A percentile compares a stretch with the other conserved stretches of the same genome.
Evolutionary conservation across 2,797 vertebrate genomes (phyloP).

Genomic region (Muscicapa striata): DNA sequence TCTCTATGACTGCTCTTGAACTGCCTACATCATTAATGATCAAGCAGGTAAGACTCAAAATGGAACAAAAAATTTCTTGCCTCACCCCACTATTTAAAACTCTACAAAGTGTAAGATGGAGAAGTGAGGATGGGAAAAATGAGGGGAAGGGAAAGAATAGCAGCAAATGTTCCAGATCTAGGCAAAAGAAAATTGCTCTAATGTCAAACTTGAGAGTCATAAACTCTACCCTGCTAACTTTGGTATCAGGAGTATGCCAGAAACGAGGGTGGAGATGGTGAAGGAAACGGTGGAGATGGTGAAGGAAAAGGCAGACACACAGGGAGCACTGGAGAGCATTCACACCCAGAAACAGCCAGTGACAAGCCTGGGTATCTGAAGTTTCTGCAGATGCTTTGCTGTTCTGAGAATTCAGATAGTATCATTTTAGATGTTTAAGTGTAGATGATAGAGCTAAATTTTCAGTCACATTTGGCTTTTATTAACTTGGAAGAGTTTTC

Average conservation of each 20-base stretch:
- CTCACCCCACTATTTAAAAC: background rate
- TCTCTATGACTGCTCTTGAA: background rate
- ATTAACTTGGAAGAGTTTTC: background rate
- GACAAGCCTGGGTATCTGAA: background rate
- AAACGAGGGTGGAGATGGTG: background rate
- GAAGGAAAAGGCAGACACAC: background rate
- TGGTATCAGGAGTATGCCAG: background rate
- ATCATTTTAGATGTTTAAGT: background rate
- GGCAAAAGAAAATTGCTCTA: background rate
- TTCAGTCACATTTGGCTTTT: background rate
- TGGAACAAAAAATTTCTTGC: background rate
- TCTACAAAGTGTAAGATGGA: background rate
- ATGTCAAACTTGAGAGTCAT: background rate
- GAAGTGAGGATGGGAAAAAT: background rate
- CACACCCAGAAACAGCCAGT: background rate
- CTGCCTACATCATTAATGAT: background rate
- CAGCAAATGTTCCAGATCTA: background rate
- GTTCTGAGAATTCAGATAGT: background rate
- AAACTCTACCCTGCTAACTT: background rate
- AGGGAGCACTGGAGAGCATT: background rate
- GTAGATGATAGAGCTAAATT: background rate
- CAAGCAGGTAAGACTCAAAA: background rate
- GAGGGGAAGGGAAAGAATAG: background rate
- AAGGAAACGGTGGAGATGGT: background rate
- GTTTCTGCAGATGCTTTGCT: background rate